Conservation (phyloP, 37 sponge, comb jelly and placozoan genomes). For the Bolinopsis microptera region DNA sequence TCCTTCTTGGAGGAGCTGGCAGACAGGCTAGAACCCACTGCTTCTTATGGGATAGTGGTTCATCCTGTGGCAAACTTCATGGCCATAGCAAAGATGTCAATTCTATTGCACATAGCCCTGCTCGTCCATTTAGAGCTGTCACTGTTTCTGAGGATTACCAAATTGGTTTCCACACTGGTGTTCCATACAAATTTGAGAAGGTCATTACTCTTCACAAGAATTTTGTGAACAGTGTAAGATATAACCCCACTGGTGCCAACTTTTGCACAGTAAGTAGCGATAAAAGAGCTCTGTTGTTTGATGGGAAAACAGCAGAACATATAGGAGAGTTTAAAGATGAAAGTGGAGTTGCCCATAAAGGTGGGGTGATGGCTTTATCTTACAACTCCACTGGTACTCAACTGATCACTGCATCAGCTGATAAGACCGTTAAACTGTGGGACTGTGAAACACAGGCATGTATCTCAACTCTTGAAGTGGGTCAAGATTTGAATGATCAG, state of each 20-base stretch:
- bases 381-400: slow-evolving; percentile 84
- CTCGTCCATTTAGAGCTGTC: slow-evolving; percentile 85
- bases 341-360: background rate
- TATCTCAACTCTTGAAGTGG: slow-evolving; percentile 92
- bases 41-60: slow-evolving; percentile 96
- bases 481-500: slow-evolving; percentile 80
- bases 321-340: slow-evolving; percentile 77
- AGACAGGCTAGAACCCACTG: slow-evolving; percentile 84
- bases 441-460: slow-evolving; percentile 81
- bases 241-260: slow-evolving; percentile 84
- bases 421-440: slow-evolving; percentile 94
- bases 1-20: slow-evolving; percentile 91
- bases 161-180: slow-evolving; percentile 79
- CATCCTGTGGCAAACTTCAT: slow-evolving; percentile 81
- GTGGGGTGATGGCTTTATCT: slow-evolving; percentile 51
- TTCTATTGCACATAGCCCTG: slow-evolving; percentile 78
- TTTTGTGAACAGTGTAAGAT: slow-evolving; percentile 85
- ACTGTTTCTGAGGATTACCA: slow-evolving; percentile 87
- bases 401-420: slow-evolving; percentile 93
- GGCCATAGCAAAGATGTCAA: slow-evolving; percentile 87
- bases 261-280: slow-evolving; percentile 87
- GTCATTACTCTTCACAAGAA: slow-evolving; percentile 74
- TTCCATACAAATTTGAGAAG: slow-evolving; percentile 87
- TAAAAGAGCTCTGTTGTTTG: slow-evolving; percentile 77
- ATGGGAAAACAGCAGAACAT: slow-evolving; percentile 86